Evolutionary conservation across 1,140 invertebrate species (phyloP), one percentile per base, ranked within the genome.

Genomic region (Drosophila equinoxialis): DNA sequence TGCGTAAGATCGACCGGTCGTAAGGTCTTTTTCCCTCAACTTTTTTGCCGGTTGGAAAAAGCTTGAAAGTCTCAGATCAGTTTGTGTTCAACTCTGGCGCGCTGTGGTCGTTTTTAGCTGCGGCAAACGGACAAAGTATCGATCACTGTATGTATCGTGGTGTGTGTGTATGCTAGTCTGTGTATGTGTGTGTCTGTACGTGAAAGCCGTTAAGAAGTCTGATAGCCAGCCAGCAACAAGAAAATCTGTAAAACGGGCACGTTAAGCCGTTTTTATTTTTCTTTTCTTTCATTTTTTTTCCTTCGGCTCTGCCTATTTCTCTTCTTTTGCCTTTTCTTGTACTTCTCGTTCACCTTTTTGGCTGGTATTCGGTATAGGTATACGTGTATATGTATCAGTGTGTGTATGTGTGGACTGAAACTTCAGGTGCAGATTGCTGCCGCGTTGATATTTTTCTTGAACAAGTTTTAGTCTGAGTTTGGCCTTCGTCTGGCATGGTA

Each of bases 401-500:
- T 57, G 58, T 42, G 51, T 42, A 54, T 64, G 57, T 60, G 79
- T 84, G 65, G 74, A 71, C 69, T 66, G 72, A 74, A 71, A 87
- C 77, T 89, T 87, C 84, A 87, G 84, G 84, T 87, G 84, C 84
- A 87, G 77, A 51, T 51, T 51, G 80, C 77, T 76, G 80, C 45
- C 73, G 72, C 74, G 69, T 77, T 90, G 86, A 87, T 65, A 59
- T 76, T 76, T 89, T 89, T 83, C 81, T 82, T 75, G 81, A 91
- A 87, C 90, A 76, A 91, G 86, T 91, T 91, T 91, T 80, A 92
- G 91, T 92, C 85, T 80, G 78, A 91, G 86, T 92, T 90, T 92
- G 90, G 91, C 91, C 90, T 91, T 90, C 91, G 89, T 89, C 68
- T 91, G 85, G 90, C 76, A 90, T 91, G 91, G 91, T 92, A 91